Base-by-base conservation (phyloP, 1,140 invertebrate species). In the Drosophila virilis region DNA sequence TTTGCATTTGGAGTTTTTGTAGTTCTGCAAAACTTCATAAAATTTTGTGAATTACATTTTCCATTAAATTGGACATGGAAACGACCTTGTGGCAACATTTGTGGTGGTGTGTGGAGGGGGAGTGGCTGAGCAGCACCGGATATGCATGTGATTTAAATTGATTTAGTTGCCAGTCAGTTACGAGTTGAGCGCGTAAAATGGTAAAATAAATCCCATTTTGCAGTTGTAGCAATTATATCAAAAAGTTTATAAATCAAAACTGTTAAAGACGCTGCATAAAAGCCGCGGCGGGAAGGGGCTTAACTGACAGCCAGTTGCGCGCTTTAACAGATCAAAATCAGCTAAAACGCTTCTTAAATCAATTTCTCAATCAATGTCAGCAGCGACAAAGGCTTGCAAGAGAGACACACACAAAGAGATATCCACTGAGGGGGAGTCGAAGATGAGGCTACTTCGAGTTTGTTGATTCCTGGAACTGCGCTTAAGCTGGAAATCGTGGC, bases 331-430 rank as follows among this genome's bases (percentile, higher is more conserved):
- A 84, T 84, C 60, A 15, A 76, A 89, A 77, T 81, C 85, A 42
- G 59, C 37, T 66, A 85, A 76, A 90, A 79, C 85, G 85, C 85
- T 90, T 76, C 80, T 79, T 69, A 81, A 85, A 90, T 90, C 85
- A 90, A 90, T 90, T 90, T 90, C 86, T 90, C 85, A 90, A 90
- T 90, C 85, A 90, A 90, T 90, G 85, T 90, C 85, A 89, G 51
- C 37, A 32, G 28, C 10, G 46, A 17, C n/a, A 51, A n/a, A 13
- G 35, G 22, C 22, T 28, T 46, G 48, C 42, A 58, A 9, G 22
- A 15, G 43, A n/a, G 22, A 58, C 52, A 38, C 40, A 10, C 9
- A n/a, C 10, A 40, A 7, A 33, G 43, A 12, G 17, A 8, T 1
- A 42, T 7, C 28, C 10, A 52, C 50, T 33, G 13, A 12, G 33